These are phyloP conservation scores for Poeciliopsis prolifica DNA, from an alignment of 2,113 vertebrate genomes.

Conservation along the genomic window DNA sequence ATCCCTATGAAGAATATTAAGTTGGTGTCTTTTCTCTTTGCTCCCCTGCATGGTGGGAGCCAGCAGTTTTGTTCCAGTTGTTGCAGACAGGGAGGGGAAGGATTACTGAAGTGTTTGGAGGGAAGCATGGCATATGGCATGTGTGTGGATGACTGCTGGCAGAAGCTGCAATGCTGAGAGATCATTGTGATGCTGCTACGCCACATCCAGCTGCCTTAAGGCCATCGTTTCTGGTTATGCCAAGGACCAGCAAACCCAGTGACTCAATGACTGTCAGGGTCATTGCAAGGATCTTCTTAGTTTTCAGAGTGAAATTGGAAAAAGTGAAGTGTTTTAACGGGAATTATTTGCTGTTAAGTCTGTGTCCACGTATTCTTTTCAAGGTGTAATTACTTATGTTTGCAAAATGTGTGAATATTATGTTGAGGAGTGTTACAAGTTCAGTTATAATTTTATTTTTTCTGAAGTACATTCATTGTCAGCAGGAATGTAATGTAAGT, in stretches of 20 bases:
- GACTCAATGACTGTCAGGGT: conserved; percentile 60
- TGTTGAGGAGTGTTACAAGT: too few relatives aligned
- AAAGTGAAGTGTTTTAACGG: background rate
- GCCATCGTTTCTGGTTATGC: conserved; percentile 68
- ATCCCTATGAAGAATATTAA: conserved; percentile 46
- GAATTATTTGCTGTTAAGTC: too few relatives aligned
- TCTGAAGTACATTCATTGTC: too few relatives aligned
- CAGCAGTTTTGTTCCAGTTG: conserved; percentile 37
- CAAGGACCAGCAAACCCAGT: conserved; percentile 54
- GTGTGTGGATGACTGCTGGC: conserved; percentile 19
- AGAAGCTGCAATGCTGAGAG: conserved; percentile 56
- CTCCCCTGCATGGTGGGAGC: conserved; percentile 29
- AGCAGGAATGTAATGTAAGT: too few relatives aligned
- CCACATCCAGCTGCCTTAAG: conserved; percentile 61
- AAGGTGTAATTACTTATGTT: too few relatives aligned
- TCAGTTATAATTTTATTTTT: too few relatives aligned
- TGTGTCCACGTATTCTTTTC: too few relatives aligned
- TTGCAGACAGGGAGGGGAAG: conserved; percentile 26
- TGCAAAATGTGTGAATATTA: too few relatives aligned
- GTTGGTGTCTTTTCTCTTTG: conserved; percentile 24
- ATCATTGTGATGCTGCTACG: conserved; percentile 43
- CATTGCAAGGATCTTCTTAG: background rate
- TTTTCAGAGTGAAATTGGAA: background rate
- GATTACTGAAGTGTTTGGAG: conserved; percentile 3
- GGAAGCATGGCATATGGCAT: conserved; percentile 10